Base-by-base conservation (phyloP, 2,888 invertebrate species). In the Pediacus dermestoides region DNA sequence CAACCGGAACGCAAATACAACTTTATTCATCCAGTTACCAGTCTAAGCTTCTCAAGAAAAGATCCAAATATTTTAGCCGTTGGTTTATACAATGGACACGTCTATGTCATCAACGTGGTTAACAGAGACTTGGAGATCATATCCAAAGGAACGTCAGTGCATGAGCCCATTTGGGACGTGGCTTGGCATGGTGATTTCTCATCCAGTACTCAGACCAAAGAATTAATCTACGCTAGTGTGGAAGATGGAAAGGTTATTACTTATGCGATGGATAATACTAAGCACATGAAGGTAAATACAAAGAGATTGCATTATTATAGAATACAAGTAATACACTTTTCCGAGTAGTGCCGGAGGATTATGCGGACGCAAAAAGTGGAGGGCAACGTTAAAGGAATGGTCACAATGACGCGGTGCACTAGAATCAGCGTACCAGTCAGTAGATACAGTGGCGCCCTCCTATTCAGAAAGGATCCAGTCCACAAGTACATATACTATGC, bases 51-150 rank as follows among this genome's bases (percentile, higher is more conserved):
- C 70, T 85, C 87, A 1, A 71, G 68, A 1, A 70, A 67, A 25
- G 75, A 77, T 39, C 83, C 89, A 0, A 85, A 85, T 63, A 73
- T 86, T 55, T 60, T 90, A 11, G 88, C 85, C 0, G 74, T 86
- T 36, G 88, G 87, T 0, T 82, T 88, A 48, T 75, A 81, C 52
- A 79, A 85, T 59, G 90, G 90, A 0, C 72, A 75, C 9, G 72
- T 89, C 0, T 68, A 77, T 34, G 75, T 90, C n/a, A 65, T 86
- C 22, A 86, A 89, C 53, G 75, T 88, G 2, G 79, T 81, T 0
- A 72, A 71, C 1, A 73, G 76, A 27, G 55, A 53, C 8, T 36
- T 34, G 4, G 30, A 48, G 8, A 49, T 57, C 2, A 42, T 60
- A 11, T 55, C 52, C 13, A 49, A 57, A 31, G 55, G 51, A 26